Percentiles rank a stretch among this genome's conserved stretches.
Evolutionary conservation across 2,888 invertebrate species (phyloP).

Genomic region (Spisula solida): DNA sequence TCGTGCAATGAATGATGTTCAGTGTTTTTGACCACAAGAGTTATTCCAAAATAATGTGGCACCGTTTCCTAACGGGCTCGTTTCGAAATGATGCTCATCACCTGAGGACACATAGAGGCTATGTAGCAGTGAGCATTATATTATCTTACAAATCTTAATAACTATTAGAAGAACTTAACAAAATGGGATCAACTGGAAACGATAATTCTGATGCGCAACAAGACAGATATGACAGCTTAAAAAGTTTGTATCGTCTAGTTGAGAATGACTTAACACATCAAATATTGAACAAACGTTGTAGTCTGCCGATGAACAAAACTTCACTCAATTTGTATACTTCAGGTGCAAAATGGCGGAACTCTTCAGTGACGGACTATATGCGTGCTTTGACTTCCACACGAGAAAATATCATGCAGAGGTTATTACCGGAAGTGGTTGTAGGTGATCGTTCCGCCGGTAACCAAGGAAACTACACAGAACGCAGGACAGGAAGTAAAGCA

Average conservation of each 20-base stretch:
- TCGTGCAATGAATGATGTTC: no score
- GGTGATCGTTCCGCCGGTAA: neutral
- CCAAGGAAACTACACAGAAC: neutral
- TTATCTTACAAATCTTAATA: neutral
- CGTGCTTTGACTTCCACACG: slow-evolving; percentile 31
- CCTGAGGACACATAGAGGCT: no score
- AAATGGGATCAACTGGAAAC: neutral
- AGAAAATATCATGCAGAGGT: slow-evolving; percentile 27
- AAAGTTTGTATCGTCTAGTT: slow-evolving; percentile 40
- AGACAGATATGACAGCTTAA: slow-evolving; percentile 31
- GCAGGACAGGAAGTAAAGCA: neutral
- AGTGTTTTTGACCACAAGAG: no score
- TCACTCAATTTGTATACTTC: neutral
- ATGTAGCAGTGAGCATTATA: no score
- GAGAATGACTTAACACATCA: slow-evolving; percentile 37
- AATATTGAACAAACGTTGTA: slow-evolving; percentile 19
- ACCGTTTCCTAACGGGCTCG: no score
- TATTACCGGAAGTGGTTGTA: slow-evolving; percentile 27
- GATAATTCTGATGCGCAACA: neutral
- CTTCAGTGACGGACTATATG: slow-evolving; percentile 39
- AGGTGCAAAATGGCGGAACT: slow-evolving; percentile 11
- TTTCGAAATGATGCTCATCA: no score
- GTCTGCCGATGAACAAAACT: slow-evolving; percentile 17
- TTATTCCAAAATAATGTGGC: no score
- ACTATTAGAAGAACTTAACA: neutral